phyloP scores from a whole-genome alignment of 1,140 invertebrate species.

The Callitettix versicolor region DNA sequence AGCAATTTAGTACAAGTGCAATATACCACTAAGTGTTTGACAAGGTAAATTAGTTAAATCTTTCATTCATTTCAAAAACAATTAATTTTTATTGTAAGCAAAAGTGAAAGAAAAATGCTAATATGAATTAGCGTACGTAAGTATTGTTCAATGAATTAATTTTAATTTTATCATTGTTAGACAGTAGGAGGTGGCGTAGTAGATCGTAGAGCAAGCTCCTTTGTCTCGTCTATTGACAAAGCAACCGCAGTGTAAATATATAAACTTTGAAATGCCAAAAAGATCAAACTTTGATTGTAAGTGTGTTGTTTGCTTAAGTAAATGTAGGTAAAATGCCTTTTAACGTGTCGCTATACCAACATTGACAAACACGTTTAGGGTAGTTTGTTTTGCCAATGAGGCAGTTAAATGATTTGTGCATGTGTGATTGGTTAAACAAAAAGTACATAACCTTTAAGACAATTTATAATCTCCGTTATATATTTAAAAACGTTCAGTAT shows the following conservation, averaged over 20 bases:
- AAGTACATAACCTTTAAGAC: neutral
- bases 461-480: conserved; percentile 1
- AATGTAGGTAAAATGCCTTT: conserved; percentile 11
- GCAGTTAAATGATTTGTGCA: neutral
- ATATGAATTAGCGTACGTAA: too few relatives aligned
- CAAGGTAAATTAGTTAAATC: too few relatives aligned
- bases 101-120: too few relatives aligned
- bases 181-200: neutral
- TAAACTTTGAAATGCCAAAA: neutral
- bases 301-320: neutral
- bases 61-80: too few relatives aligned
- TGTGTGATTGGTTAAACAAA: neutral
- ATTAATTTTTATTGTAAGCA: too few relatives aligned
- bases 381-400: neutral
- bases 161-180: neutral
- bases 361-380: neutral
- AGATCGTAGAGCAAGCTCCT: neutral
- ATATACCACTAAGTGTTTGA: too few relatives aligned
- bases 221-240: neutral
- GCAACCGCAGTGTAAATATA: neutral
- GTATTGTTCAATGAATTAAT: neutral
- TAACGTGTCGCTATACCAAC: neutral
- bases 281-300: conserved; percentile 1
- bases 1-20: too few relatives aligned
- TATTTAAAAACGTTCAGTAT: neutral